Percentiles rank a stretch among this genome's conserved stretches.
phyloP scores from a whole-genome alignment of 2,797 vertebrate species.

The Notamacropus eugenii region DNA sequence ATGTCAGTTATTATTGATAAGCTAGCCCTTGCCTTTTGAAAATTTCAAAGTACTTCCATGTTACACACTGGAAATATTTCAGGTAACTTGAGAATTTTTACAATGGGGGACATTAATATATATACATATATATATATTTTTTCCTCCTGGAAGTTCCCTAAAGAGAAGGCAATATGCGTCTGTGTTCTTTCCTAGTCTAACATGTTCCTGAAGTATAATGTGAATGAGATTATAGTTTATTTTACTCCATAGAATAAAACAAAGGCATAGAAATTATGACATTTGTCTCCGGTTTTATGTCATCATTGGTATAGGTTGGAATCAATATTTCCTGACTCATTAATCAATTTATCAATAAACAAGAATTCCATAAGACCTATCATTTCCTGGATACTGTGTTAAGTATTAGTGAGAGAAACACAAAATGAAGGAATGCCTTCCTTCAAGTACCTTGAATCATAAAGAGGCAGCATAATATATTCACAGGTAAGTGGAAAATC shows the following conservation, averaged over 20 bases:
- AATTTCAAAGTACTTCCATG: background rate
- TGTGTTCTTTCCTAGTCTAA: background rate
- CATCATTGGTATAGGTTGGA: background rate
- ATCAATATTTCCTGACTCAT: background rate
- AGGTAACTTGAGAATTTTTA: background rate
- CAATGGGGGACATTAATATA: background rate
- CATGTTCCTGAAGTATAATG: background rate
- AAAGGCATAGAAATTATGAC: background rate
- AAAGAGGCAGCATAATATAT: background rate
- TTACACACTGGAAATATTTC: background rate
- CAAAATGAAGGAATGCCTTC: too few species aligned
- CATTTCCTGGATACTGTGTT: background rate
- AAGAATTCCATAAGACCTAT: background rate
- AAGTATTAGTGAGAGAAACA: too few species aligned
- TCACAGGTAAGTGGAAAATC: background rate
- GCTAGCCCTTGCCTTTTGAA: background rate
- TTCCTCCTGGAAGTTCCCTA: background rate
- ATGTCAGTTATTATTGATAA: background rate
- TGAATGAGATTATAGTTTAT: background rate
- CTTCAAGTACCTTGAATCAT: background rate
- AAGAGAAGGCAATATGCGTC: background rate
- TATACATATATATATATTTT: too few species aligned
- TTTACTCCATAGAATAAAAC: background rate
- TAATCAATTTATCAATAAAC: background rate
- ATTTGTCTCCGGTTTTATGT: background rate